Base-by-base conservation (phyloP, 2,113 vertebrate species). In the Nothobranchius furzeri region DNA sequence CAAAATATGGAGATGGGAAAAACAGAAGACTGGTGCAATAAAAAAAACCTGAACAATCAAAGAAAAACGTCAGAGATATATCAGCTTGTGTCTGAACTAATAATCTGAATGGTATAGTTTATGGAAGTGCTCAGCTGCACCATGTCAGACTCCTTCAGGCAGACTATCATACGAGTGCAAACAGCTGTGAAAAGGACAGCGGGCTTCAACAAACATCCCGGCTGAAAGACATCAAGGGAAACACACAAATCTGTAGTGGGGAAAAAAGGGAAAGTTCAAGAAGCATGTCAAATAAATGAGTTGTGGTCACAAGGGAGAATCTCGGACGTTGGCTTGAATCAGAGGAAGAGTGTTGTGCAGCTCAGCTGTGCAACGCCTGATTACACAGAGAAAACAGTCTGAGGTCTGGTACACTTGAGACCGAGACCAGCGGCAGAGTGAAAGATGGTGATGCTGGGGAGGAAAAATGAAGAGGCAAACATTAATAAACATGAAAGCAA, bases 351-450 rank as follows among this genome's bases (percentile, higher is more conserved):
- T 56, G 68, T 85, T 82, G 76, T 78, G 70, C 5, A 40, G 69
- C 82, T 80, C 82, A 82, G 83, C 78, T 85, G 81, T 72, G 80
- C 65, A 30, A 76, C 62, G 83, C 75, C 68, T 83, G 86, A 90
- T 88, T 88, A 87, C 73, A 87, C 87, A 89, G 66, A 86, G 76
- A 90, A 86, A 87, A 89, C 81, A 86, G 82, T 86, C 83, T 72
- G 73, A 73, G 37, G 66, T 54, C 2, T 52, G 66, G 48, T 57
- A 62, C 82, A 79, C 73, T 50, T 7, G 60, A 85, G 83, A 79
- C 61, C 37, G 15, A 35, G 70, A 62, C 68, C 64, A 54, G 67
- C 53, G 78, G 48, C 54, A 84, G 15, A 52, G 43, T 50, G 25
- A 30, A 24, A 45, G n/a, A 52, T 46, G 50, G 35, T 37, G 57